Conservation (phyloP, 1,140 invertebrate species). For the Drosophila bocki region DNA sequence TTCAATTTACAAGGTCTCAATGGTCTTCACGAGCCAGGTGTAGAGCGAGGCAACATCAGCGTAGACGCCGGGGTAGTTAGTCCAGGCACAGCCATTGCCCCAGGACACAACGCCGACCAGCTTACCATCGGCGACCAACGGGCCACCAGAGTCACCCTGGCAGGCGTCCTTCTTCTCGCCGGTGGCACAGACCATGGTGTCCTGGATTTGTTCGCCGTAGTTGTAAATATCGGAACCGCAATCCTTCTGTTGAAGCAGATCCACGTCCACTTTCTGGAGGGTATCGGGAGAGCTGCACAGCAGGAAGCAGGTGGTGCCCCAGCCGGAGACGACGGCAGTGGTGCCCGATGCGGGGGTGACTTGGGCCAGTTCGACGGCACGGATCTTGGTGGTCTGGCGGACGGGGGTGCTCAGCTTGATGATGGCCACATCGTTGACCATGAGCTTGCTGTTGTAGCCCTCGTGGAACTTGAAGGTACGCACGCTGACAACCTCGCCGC, state of each 20-base stretch:
- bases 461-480: conserved; percentile 61
- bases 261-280: conserved; percentile 46
- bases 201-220: conserved; percentile 76
- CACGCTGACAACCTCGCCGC: conserved; percentile 62
- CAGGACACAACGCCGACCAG: conserved; percentile 89
- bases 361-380: conserved; percentile 47
- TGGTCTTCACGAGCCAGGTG: conserved; percentile 74
- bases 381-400: conserved; percentile 37
- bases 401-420: conserved; percentile 81
- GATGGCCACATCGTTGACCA: conserved; percentile 86
- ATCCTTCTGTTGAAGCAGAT: conserved; percentile 26
- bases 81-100: conserved; percentile 88
- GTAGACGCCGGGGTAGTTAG: conserved; percentile 89
- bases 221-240: conserved; percentile 37
- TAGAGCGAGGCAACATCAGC: conserved; percentile 87
- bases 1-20: conserved; percentile 10
- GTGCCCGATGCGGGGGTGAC: conserved; percentile 54
- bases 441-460: conserved; percentile 62
- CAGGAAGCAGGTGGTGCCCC: conserved; percentile 71
- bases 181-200: conserved; percentile 87
- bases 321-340: conserved; percentile 65
- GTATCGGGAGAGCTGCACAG: conserved; percentile 35
- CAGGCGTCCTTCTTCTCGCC: conserved; percentile 86
- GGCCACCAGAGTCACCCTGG: conserved; percentile 85
- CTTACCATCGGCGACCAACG: conserved; percentile 73